Conservation (phyloP, 2,888 invertebrate genomes). For the Lasioglossum pauxillum region DNA sequence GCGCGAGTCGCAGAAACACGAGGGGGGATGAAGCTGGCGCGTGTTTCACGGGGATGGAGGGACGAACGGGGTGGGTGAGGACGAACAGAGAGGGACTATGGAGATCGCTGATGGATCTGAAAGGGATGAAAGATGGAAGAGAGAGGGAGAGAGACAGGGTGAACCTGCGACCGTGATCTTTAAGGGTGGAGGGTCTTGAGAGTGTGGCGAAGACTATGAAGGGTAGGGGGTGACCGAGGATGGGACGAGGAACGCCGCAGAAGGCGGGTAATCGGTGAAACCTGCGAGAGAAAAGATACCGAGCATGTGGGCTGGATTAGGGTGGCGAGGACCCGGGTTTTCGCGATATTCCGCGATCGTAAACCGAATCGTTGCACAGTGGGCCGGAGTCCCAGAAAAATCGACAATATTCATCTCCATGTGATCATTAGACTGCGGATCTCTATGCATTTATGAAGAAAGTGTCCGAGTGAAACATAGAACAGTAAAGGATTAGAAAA, state of each 20-base stretch:
- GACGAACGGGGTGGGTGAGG: slow-evolving; percentile 5
- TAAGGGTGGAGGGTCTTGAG: slow-evolving; percentile 56
- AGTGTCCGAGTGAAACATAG: no score
- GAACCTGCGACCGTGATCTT: slow-evolving; percentile 74
- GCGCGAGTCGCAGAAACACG: slow-evolving; percentile 70
- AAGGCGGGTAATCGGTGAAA: slow-evolving; percentile 63
- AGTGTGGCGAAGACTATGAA: slow-evolving; percentile 27
- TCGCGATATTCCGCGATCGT: neutral
- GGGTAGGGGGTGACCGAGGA: slow-evolving; percentile 6
- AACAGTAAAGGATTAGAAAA: no score
- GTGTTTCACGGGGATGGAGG: slow-evolving; percentile 22
- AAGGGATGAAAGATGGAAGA: neutral
- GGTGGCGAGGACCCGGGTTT: neutral
- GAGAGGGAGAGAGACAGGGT: slow-evolving; percentile 49
- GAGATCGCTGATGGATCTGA: neutral
- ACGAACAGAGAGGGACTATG: slow-evolving; percentile 26
- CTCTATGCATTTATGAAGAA: no score
- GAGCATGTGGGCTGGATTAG: slow-evolving; percentile 7
- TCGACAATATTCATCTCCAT: neutral
- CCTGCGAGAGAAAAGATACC: slow-evolving; percentile 56
- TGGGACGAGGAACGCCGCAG: slow-evolving; percentile 34
- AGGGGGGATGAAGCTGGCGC: slow-evolving; percentile 38
- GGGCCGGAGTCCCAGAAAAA: neutral
- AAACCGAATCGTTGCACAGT: neutral
- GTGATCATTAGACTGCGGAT: no score